Evolutionary conservation across 2,797 vertebrate genomes (phyloP).

Genomic region (Myoxocephalus aenaeus): DNA sequence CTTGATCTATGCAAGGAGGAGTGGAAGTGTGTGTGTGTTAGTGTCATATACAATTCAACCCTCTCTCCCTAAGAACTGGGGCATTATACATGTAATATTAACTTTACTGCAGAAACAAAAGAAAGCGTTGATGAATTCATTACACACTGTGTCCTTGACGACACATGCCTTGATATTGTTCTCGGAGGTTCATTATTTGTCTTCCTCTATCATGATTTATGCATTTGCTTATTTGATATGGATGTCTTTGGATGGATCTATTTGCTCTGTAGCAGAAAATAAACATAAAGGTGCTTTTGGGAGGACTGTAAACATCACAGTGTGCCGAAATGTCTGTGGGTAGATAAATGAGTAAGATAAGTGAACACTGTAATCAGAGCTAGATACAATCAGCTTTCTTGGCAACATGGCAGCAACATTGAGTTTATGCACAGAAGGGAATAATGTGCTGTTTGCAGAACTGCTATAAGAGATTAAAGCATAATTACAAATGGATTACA

Average conservation of each 20-base stretch:
- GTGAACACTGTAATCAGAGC: constrained; percentile 33
- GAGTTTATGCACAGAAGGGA: constrained; percentile 23
- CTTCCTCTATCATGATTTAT: constrained; percentile 37
- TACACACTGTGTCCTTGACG: constrained; percentile 34
- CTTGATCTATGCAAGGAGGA: constrained; percentile 42
- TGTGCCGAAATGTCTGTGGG: constrained; percentile 31
- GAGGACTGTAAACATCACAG: constrained; percentile 45
- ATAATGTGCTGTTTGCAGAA: constrained; percentile 13
- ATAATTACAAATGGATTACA: constrained; percentile 44
- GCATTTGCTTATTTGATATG: constrained; percentile 30
- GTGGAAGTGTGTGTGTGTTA: background rate
- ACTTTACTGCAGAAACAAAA: constrained; percentile 24
- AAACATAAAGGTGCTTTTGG: constrained; percentile 52
- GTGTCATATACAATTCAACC: too few species aligned
- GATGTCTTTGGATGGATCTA: constrained; percentile 35
- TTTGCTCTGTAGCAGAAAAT: constrained; percentile 38
- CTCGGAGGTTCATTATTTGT: constrained; percentile 46
- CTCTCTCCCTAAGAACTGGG: constrained; percentile 13
- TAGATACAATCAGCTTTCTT: constrained; percentile 47
- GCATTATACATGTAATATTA: constrained; percentile 51
- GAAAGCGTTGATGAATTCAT: constrained; percentile 51
- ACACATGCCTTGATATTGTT: constrained; percentile 42
- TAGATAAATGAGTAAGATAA: constrained; percentile 58
- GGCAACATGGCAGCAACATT: constrained; percentile 33
- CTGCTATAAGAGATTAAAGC: constrained; percentile 13